A percentile compares a stretch with the other conserved stretches of the same genome.
These are phyloP conservation scores for Orycteropus afer DNA, from an alignment of 2,113 vertebrate genomes.

Conservation along the genomic window DNA sequence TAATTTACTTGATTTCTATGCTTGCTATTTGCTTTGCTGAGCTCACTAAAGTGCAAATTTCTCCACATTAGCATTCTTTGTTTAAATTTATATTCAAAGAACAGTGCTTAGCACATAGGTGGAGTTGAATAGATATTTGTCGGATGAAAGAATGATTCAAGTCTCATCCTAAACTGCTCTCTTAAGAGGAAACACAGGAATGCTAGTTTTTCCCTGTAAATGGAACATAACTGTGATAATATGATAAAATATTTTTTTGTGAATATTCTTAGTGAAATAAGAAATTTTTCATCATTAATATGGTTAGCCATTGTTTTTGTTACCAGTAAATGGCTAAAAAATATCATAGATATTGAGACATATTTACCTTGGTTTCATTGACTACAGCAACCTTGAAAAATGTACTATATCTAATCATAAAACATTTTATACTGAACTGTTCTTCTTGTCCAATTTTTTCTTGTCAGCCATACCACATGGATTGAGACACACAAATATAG, in stretches of 20 bases:
- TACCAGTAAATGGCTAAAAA: background rate
- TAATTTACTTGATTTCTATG: background rate
- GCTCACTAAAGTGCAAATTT: background rate
- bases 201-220: background rate
- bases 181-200: background rate
- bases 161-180: background rate
- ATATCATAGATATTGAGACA: background rate
- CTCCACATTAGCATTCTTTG: background rate
- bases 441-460: background rate
- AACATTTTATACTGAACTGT: background rate
- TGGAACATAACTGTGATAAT: background rate
- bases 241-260: background rate
- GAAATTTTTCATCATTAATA: background rate
- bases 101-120: background rate
- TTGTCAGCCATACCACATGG: background rate
- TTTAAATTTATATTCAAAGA: background rate
- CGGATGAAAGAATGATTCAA: background rate
- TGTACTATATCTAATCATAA: background rate
- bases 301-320: background rate
- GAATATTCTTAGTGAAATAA: background rate
- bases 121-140: background rate
- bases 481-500: background rate
- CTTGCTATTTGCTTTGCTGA: background rate
- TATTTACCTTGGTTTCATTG: background rate
- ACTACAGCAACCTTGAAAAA: background rate